Evolutionary conservation across 2,888 invertebrate genomes (phyloP).

Genomic region (Acanthopleura granulata): DNA sequence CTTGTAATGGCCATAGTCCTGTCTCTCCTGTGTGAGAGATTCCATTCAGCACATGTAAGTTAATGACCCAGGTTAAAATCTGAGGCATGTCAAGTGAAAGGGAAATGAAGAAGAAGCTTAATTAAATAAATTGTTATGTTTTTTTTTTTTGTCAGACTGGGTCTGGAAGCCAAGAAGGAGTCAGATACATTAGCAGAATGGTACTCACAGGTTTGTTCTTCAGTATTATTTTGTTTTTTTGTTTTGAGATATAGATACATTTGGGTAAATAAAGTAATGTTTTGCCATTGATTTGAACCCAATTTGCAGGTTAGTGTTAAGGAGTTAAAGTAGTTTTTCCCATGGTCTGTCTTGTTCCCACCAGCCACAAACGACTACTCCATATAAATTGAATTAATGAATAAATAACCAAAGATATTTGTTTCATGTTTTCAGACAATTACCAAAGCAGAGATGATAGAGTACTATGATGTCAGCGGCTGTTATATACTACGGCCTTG

Average conservation of each 20-base stretch:
- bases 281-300: neutral
- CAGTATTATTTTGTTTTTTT: neutral
- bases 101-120: too few relatives aligned
- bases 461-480: conserved; percentile 98
- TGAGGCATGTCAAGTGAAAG: too few relatives aligned
- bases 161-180: conserved; percentile 91
- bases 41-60: too few relatives aligned
- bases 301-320: neutral
- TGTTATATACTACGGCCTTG: conserved; percentile 97
- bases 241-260: neutral
- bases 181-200: conserved; percentile 90
- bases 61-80: too few relatives aligned
- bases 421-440: conserved; percentile 71
- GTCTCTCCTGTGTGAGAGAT: too few relatives aligned
- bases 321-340: neutral
- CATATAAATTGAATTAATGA: neutral
- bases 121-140: too few relatives aligned
- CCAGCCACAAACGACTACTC: neutral
- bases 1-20: too few relatives aligned
- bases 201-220: conserved; percentile 88
- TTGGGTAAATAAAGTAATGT: too few relatives aligned
- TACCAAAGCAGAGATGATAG: conserved; percentile 94
- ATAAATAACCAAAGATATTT: neutral
- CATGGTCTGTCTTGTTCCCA: too few relatives aligned
- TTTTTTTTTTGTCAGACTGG: conserved; percentile 76